Evolutionary conservation across 2,113 vertebrate species (phyloP).

Genomic region (Candoia aspera): DNA sequence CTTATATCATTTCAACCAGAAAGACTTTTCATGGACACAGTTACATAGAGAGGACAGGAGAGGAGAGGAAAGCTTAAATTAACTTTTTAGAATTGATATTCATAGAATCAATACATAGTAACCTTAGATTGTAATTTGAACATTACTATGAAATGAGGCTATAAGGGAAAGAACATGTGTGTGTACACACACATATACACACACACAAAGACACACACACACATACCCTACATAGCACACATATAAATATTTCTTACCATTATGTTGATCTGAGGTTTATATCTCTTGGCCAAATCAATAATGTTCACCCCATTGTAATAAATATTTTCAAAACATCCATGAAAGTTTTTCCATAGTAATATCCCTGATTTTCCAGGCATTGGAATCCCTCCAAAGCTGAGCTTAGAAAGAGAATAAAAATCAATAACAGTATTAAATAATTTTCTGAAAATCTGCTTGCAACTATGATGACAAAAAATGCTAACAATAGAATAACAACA

Average conservation of each 20-base stretch:
- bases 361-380: constrained; percentile 79
- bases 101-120: not conserved
- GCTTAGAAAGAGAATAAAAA: constrained; percentile 85
- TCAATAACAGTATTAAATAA: constrained; percentile 76
- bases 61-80: not conserved
- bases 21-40: not conserved
- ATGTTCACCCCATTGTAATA: constrained; percentile 85
- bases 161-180: not conserved
- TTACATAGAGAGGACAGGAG: not conserved
- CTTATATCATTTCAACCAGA: not conserved
- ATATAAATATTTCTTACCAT: constrained; percentile 75
- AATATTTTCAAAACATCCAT: constrained; percentile 93
- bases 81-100: not conserved
- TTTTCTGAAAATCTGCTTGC: constrained; percentile 60
- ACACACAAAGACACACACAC: no score
- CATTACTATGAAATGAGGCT: not conserved
- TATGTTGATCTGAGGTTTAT: constrained; percentile 76
- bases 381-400: constrained; percentile 89
- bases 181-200: not conserved
- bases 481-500: constrained; percentile 18
- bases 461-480: constrained; percentile 46
- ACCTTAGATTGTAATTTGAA: not conserved
- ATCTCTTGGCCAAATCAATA: constrained; percentile 79
- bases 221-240: not conserved
- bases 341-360: constrained; percentile 80